These are phyloP conservation scores for Drosophila ohnishii DNA, from an alignment of 1,140 invertebrate species.

Conservation along the genomic window DNA sequence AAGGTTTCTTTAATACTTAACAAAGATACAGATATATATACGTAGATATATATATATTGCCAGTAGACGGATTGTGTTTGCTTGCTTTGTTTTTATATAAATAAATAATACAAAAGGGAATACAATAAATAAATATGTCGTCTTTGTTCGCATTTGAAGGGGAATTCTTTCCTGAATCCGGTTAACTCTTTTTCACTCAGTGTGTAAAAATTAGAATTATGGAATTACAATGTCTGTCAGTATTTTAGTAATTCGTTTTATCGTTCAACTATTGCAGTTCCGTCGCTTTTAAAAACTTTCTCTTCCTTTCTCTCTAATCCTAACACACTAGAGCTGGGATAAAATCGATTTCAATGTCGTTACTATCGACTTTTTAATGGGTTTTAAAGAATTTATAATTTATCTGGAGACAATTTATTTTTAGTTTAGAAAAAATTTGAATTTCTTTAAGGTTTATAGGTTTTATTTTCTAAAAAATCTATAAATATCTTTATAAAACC, in stretches of 20 bases:
- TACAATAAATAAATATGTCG: conserved; percentile 60
- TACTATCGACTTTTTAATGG: background rate
- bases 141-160: conserved; percentile 58
- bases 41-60: conserved; percentile 48
- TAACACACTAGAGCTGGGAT: conserved; percentile 56
- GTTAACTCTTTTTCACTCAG: conserved; percentile 29
- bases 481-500: background rate
- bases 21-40: conserved; percentile 41
- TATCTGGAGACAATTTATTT: background rate
- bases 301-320: conserved; percentile 59
- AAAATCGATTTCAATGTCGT: background rate
- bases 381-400: background rate
- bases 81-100: conserved; percentile 34
- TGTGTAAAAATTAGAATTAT: conserved; percentile 48
- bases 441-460: too few relatives aligned
- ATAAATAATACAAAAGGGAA: conserved; percentile 67
- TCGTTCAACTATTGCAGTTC: conserved; percentile 54
- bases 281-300: conserved; percentile 72
- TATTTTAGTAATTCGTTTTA: conserved; percentile 27
- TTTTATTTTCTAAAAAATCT: background rate
- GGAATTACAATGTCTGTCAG: conserved; percentile 43
- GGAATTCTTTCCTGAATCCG: conserved; percentile 34
- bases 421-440: background rate
- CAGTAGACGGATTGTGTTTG: conserved; percentile 65
- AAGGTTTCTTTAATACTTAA: conserved; percentile 71